Evolutionary conservation across 2,113 vertebrate genomes (phyloP).

Genomic region (Emydocephalus ijimae): DNA sequence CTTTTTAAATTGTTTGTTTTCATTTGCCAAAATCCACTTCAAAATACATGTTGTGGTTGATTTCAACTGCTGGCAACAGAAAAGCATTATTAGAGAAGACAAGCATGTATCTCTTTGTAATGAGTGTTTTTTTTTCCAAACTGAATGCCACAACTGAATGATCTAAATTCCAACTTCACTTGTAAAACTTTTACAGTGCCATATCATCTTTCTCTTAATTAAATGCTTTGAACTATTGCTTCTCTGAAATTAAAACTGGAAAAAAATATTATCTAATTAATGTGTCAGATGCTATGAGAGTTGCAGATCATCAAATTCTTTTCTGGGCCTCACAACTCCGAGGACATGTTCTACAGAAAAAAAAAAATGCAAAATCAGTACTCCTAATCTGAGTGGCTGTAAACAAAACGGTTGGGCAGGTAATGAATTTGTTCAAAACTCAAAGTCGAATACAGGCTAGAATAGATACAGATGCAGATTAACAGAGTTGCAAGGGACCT

Average conservation of each 20-base stretch:
- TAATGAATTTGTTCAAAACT: background rate
- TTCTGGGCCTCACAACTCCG: background rate
- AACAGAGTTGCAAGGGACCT: too few species aligned
- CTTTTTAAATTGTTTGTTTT: background rate
- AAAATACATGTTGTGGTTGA: background rate
- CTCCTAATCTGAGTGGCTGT: background rate
- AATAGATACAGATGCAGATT: background rate
- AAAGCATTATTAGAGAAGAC: background rate
- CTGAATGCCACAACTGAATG: background rate
- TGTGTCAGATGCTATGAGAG: background rate
- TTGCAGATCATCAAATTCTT: background rate
- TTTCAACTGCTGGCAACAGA: background rate
- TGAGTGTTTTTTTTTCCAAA: background rate
- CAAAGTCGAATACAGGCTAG: background rate
- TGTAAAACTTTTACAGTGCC: background rate
- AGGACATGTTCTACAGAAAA: background rate
- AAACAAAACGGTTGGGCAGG: background rate
- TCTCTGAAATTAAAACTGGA: background rate
- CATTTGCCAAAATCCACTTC: background rate
- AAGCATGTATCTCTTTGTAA: background rate
- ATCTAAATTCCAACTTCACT: background rate
- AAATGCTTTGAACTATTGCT: background rate
- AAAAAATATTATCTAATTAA: background rate
- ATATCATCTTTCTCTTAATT: background rate
- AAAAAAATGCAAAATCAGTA: background rate